Conservation (phyloP, 2,113 vertebrate species). For the Rattus rattus region DNA sequence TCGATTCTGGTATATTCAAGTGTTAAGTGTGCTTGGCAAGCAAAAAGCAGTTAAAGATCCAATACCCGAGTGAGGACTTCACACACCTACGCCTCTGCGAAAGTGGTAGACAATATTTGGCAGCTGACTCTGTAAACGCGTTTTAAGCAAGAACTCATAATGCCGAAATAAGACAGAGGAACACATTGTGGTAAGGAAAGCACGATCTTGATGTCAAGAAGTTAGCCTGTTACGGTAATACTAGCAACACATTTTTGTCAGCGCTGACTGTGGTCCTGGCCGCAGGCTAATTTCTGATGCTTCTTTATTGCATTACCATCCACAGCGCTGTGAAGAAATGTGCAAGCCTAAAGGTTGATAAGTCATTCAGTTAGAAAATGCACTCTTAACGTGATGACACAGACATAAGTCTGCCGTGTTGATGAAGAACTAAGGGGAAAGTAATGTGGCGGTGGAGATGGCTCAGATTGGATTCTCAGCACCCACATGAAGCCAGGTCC, state of each 20-base stretch:
- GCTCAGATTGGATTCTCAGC: too few relatives aligned
- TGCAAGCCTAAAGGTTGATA: not conserved
- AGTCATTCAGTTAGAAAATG: not conserved
- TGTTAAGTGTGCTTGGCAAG: conserved; percentile 51
- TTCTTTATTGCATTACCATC: conserved; percentile 39
- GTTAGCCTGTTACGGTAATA: conserved; percentile 57
- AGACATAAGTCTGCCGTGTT: not conserved
- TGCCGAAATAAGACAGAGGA: conserved; percentile 57
- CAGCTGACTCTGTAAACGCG: conserved; percentile 20
- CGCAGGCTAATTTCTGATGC: not conserved
- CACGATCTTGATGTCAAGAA: conserved; percentile 56
- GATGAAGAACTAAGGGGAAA: not conserved
- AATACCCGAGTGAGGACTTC: conserved; percentile 26
- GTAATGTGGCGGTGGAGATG: too few relatives aligned
- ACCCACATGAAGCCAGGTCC: not conserved
- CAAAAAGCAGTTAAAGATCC: not conserved
- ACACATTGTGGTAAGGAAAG: conserved; percentile 63
- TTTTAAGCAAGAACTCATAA: conserved; percentile 63
- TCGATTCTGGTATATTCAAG: not conserved
- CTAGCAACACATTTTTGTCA: conserved; percentile 13
- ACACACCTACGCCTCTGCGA: conserved; percentile 6
- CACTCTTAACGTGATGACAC: not conserved
- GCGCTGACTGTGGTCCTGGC: conserved; percentile 35
- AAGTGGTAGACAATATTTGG: conserved; percentile 54
- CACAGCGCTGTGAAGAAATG: not conserved